Conservation (phyloP, 2,888 invertebrate genomes). For the Orchesellides sinensis region DNA sequence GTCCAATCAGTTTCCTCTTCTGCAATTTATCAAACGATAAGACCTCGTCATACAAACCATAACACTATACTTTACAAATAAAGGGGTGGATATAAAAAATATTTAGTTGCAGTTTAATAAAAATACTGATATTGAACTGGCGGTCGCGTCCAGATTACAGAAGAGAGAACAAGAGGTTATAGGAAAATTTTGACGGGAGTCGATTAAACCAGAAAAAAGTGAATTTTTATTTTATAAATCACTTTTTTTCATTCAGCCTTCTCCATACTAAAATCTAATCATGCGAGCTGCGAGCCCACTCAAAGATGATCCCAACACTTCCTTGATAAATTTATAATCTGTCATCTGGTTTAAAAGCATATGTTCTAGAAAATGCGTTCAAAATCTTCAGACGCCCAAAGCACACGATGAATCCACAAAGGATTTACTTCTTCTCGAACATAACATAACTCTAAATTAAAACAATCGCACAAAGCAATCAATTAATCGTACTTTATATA, state of each 20-base stretch:
- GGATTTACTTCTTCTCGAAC: too few relatives aligned
- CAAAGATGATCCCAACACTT: neutral
- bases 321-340: neutral
- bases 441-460: too few relatives aligned
- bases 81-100: neutral
- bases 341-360: neutral
- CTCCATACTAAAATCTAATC: too few relatives aligned
- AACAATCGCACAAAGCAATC: too few relatives aligned
- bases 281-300: neutral
- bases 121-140: neutral
- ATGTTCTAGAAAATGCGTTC: neutral
- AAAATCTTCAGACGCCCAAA: neutral
- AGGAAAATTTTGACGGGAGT: conserved; percentile 36
- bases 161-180: conserved; percentile 22
- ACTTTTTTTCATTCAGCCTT: too few relatives aligned
- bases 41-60: too few relatives aligned
- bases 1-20: too few relatives aligned
- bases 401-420: too few relatives aligned
- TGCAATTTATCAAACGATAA: too few relatives aligned
- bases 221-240: too few relatives aligned
- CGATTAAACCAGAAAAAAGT: conserved; percentile 31
- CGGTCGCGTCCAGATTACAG: neutral
- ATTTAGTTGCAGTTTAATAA: neutral
- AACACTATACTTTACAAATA: too few relatives aligned
- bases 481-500: too few relatives aligned